Evolutionary conservation across 2,797 vertebrate species (phyloP), one percentile per base, ranked within the genome.

Genomic region (Mormyrus hasselquistii): DNA sequence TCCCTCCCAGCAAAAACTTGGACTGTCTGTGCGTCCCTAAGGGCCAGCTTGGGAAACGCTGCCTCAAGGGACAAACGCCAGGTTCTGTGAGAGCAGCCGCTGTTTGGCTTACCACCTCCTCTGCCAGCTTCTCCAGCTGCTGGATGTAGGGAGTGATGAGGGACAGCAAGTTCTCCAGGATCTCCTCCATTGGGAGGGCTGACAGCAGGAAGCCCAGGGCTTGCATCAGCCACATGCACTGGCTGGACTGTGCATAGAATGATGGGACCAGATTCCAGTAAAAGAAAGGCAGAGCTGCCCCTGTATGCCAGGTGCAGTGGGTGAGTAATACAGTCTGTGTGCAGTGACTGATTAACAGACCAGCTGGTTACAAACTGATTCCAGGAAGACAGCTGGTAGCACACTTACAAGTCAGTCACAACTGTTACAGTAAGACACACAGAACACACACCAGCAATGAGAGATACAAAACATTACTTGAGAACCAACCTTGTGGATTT

Each of bases 81-180:
- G 29, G 25, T 12, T 14, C 82, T 6, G 4, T 22, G 2, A 14
- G 19, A n/a, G 19, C 4, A 12, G 19, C 25, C 34, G 0, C 9
- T 14, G 19, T 16, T n/a, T 5, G 92, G 2, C 52, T 97, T 92
- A 99, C 98, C 92, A 96, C 98, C 95, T 99, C 98, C 0, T 99
- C 97, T 3, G 98, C 97, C 90, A 99, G 95, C 92, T 99, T 99
- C 94, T 99, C 99, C 93, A 99, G 96, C 92, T 99, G 99, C 95
- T 99, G 99, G 93, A 99, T 98, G 92, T 99, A 99, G 16, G 99
- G 99, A 0, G 98, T 99, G 95, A 99, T 99, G 91, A 99, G 97
- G 0, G 98, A 98, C 92, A 99, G 98, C 90, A 99, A 95, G 93
- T 99, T 99, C 94, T 97, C 97, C 92, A 99, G 94, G 93, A 99